A percentile compares a stretch with the other conserved stretches of the same genome.
These are phyloP conservation scores for Hemibagrus wyckioides DNA, from an alignment of 2,113 vertebrate genomes.

Conservation along the genomic window DNA sequence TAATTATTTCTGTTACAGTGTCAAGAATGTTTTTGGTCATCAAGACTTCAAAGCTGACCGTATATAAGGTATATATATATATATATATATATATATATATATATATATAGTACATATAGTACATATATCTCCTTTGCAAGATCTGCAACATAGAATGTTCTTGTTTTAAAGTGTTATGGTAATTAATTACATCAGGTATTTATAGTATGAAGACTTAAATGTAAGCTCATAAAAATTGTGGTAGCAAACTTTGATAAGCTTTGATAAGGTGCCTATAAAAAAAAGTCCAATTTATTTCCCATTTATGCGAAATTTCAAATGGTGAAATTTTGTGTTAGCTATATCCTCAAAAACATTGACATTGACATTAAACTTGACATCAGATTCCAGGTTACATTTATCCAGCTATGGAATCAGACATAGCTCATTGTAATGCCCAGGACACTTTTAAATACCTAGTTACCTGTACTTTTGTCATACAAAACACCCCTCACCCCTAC, in stretches of 20 bases:
- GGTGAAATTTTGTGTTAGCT: no score
- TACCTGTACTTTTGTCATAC: no score
- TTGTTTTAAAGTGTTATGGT: background rate
- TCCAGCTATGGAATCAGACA: background rate
- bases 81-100: no score
- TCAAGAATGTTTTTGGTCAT: background rate
- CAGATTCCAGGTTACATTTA: background rate
- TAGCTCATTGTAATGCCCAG: no score
- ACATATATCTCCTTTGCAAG: no score
- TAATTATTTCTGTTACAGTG: background rate
- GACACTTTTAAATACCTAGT: no score
- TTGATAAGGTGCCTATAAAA: background rate
- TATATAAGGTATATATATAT: background rate
- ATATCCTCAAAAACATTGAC: no score
- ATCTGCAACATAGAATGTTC: no score
- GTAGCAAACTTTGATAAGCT: background rate
- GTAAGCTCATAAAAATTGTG: background rate
- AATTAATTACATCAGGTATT: background rate
- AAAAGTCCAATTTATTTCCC: background rate
- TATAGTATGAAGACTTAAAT: background rate
- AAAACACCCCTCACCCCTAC: no score
- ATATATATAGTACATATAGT: no score
- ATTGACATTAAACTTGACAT: no score
- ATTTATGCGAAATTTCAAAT: background rate
- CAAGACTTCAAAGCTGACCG: background rate